These are phyloP conservation scores for Philotrypesis tridentata DNA, from an alignment of 1,140 invertebrate species.

Conservation along the genomic window DNA sequence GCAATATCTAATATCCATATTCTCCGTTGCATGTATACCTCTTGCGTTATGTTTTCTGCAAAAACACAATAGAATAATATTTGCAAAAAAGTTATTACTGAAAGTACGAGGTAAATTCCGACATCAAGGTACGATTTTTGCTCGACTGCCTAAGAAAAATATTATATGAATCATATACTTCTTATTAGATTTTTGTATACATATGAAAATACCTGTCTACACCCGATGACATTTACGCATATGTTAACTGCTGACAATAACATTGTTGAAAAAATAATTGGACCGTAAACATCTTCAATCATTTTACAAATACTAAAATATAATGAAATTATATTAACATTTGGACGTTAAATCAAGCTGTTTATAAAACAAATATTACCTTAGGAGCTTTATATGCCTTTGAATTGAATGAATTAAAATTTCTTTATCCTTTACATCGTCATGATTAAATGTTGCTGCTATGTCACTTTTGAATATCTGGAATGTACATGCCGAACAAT, in stretches of 20 bases:
- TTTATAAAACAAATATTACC: background rate
- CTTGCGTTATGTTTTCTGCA: background rate
- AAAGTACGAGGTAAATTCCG: background rate
- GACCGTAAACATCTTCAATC: background rate
- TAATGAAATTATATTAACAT: background rate
- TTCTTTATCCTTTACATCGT: too few relatives aligned
- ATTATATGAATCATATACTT: too few relatives aligned
- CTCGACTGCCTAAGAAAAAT: too few relatives aligned
- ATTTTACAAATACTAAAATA: background rate
- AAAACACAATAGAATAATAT: conserved; percentile 7
- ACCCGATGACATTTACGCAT: background rate
- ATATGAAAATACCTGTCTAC: background rate
- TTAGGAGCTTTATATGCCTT: background rate
- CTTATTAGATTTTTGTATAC: too few relatives aligned
- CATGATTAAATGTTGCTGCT: too few relatives aligned
- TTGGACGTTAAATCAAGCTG: background rate
- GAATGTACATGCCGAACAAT: too few relatives aligned
- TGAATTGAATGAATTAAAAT: too few relatives aligned
- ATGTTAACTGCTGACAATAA: background rate
- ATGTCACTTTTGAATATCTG: too few relatives aligned
- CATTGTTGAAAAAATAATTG: background rate
- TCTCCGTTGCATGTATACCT: too few relatives aligned
- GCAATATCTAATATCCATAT: background rate
- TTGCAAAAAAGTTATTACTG: background rate
- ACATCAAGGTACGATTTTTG: too few relatives aligned